A percentile compares a stretch with the other conserved stretches of the same genome.
phyloP scores from a whole-genome alignment of 2,113 vertebrate species.

The Hippocampus mohnikei region DNA sequence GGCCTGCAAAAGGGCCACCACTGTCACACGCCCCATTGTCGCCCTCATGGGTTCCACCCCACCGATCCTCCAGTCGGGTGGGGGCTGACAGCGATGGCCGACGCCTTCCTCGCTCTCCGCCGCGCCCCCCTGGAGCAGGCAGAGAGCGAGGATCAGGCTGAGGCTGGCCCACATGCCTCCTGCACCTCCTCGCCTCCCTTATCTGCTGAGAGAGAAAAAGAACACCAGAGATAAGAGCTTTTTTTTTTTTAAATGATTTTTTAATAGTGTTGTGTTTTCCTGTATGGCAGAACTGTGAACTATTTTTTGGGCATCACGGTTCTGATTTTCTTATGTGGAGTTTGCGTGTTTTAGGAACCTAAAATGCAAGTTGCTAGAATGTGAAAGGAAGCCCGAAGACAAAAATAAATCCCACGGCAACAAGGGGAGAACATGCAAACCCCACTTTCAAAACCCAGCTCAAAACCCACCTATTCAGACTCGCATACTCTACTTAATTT shows the following conservation, averaged over 20 bases:
- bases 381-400: not conserved
- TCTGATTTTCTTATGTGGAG: too few relatives aligned
- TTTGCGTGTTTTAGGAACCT: too few relatives aligned
- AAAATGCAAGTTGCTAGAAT: too few relatives aligned
- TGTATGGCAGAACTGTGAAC: too few relatives aligned
- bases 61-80: constrained; percentile 80
- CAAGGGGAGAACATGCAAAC: not conserved
- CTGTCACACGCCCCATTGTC: constrained; percentile 75
- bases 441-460: too few relatives aligned
- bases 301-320: too few relatives aligned
- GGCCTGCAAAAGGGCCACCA: constrained; percentile 88
- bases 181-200: constrained; percentile 32
- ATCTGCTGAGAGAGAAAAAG: constrained; percentile 16
- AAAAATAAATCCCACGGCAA: constrained; percentile 9
- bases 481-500: too few relatives aligned
- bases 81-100: constrained; percentile 71
- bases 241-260: too few relatives aligned
- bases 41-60: constrained; percentile 80
- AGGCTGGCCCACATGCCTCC: constrained; percentile 82
- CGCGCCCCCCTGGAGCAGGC: constrained; percentile 80
- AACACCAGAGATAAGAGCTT: not conserved
- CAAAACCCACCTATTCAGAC: too few relatives aligned
- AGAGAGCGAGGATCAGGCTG: constrained; percentile 83
- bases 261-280: too few relatives aligned
- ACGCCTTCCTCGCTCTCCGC: constrained; percentile 75